A percentile compares a stretch with the other conserved stretches of the same genome.
Evolutionary conservation across 2,113 vertebrate genomes (phyloP).

Genomic region (Proteles cristata): DNA sequence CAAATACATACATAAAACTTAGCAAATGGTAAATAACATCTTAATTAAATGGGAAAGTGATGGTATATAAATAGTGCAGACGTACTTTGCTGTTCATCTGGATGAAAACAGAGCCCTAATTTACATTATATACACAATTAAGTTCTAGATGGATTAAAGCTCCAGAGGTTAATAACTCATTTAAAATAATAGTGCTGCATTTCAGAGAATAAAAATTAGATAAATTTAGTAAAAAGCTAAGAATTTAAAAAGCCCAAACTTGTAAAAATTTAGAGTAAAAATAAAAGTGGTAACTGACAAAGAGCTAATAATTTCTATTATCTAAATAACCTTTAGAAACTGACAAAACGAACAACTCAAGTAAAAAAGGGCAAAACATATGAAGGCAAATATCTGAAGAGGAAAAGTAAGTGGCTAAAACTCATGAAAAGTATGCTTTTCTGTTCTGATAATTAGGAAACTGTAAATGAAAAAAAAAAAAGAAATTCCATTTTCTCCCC

Average conservation of each 20-base stretch:
- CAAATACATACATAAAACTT: neutral
- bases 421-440: neutral
- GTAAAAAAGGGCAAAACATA: neutral
- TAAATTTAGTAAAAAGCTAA: neutral
- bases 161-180: neutral
- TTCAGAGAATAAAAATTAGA: neutral
- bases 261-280: neutral
- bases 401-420: neutral
- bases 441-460: neutral
- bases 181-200: neutral
- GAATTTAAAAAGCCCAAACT: neutral
- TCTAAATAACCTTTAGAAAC: neutral
- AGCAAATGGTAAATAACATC: neutral
- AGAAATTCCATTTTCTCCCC: neutral
- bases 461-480: neutral
- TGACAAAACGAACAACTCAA: neutral
- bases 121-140: neutral
- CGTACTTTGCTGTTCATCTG: neutral
- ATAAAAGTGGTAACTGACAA: neutral
- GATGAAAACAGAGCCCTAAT: neutral
- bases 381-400: neutral
- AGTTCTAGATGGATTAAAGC: neutral
- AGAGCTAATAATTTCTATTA: neutral
- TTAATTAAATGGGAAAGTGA: neutral
- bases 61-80: neutral